phyloP scores from a whole-genome alignment of 2,797 vertebrate genomes.

The Phoxinus dragarum region DNA sequence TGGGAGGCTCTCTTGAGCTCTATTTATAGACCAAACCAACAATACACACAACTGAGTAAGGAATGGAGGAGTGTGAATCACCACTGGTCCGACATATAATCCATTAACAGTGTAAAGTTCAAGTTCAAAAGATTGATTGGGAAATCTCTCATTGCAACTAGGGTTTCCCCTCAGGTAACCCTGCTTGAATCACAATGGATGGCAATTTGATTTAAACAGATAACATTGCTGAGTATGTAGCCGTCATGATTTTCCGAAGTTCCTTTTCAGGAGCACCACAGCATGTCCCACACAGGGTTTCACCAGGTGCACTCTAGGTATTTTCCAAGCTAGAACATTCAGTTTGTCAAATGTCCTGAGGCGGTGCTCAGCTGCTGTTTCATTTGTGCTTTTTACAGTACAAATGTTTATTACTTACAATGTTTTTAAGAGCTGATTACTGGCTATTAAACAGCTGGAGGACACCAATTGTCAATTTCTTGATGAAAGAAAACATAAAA shows the following conservation, averaged over 20 bases:
- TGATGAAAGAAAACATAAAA: background rate
- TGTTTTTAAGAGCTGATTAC: conserved; percentile 22
- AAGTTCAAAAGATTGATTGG: conserved; percentile 15
- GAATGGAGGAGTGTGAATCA: conserved; percentile 68
- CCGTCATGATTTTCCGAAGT: conserved; percentile 14
- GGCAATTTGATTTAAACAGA: conserved; percentile 46
- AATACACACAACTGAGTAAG: conserved; percentile 70
- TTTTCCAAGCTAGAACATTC: conserved; percentile 47
- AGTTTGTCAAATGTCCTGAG: conserved; percentile 11
- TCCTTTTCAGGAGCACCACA: conserved; percentile 35
- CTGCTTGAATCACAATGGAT: conserved; percentile 8
- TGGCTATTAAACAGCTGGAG: conserved; percentile 15
- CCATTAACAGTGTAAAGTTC: conserved; percentile 11
- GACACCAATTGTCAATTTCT: background rate
- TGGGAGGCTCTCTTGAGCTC: conserved; percentile 73
- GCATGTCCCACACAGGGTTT: conserved; percentile 47
- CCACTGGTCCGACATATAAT: conserved; percentile 55
- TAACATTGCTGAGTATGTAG: conserved; percentile 19
- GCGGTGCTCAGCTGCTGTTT: conserved; percentile 7
- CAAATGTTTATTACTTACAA: background rate
- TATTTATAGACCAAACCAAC: conserved; percentile 75
- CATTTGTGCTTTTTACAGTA: conserved; percentile 6
- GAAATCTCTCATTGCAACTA: background rate
- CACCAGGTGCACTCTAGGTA: conserved; percentile 46
- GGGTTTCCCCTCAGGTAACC: conserved; percentile 36